Conservation (phyloP, 1,140 invertebrate genomes). For the Drosophila micromelanica region DNA sequence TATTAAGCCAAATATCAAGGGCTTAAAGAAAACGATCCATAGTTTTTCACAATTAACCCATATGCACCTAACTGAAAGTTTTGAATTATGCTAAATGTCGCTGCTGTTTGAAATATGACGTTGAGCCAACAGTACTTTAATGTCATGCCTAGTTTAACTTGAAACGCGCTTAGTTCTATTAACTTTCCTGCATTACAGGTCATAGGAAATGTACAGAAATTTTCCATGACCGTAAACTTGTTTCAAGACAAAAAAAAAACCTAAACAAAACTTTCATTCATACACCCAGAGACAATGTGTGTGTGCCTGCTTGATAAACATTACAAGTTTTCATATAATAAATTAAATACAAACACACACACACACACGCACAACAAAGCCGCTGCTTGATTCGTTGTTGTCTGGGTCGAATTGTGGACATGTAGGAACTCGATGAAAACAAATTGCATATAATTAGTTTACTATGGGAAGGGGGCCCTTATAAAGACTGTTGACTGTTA, state of each 20-base stretch:
- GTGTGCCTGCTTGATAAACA: constrained; percentile 24
- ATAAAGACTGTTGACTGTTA: constrained; percentile 41
- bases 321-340: constrained; percentile 43
- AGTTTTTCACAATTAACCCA: constrained; percentile 9
- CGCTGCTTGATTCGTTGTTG: constrained; percentile 25
- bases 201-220: constrained; percentile 13
- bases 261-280: constrained; percentile 52
- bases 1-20: too few species aligned
- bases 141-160: constrained; percentile 47
- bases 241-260: constrained; percentile 26
- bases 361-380: constrained; percentile 8
- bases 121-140: constrained; percentile 25
- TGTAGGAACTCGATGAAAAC: constrained; percentile 41
- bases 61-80: constrained; percentile 7
- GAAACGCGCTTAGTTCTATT: constrained; percentile 36
- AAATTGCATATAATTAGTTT: constrained; percentile 57
- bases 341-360: constrained; percentile 35
- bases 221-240: constrained; percentile 35
- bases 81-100: constrained; percentile 20
- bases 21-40: neutral
- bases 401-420: constrained; percentile 29
- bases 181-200: constrained; percentile 44
- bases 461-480: constrained; percentile 23
- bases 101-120: constrained; percentile 4
- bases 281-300: constrained; percentile 16